Evolutionary conservation across 2,113 vertebrate species (phyloP).

Genomic region (Etheostoma spectabile): DNA sequence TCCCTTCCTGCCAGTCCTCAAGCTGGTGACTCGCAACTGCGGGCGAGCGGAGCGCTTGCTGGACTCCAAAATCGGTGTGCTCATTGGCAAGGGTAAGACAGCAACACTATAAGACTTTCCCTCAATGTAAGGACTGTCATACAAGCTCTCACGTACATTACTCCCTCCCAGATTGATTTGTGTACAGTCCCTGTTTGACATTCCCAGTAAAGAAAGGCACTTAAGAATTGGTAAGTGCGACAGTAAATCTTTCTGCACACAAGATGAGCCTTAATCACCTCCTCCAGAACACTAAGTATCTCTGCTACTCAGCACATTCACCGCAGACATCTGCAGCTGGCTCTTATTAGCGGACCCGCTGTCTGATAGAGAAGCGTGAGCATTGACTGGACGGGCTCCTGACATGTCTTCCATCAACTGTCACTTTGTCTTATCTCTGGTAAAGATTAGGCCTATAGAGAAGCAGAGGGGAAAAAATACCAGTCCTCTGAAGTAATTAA

Average conservation of each 20-base stretch:
- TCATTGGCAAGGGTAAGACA: slow-evolving; percentile 95
- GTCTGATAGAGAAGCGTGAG: slow-evolving; percentile 33
- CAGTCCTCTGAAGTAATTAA: background rate
- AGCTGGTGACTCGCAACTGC: slow-evolving; percentile 93
- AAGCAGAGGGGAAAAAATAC: background rate
- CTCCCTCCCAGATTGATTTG: slow-evolving; percentile 5
- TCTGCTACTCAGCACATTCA: slow-evolving; percentile 23
- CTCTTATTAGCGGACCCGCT: slow-evolving; percentile 28
- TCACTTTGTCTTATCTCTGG: slow-evolving; percentile 41
- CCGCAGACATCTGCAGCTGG: slow-evolving; percentile 30
- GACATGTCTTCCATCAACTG: slow-evolving; percentile 44
- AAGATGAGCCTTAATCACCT: slow-evolving; percentile 23
- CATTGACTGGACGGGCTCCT: slow-evolving; percentile 47
- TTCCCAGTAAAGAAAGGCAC: slow-evolving; percentile 46
- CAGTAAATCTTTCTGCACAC: slow-evolving; percentile 20
- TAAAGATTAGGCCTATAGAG: slow-evolving; percentile 23
- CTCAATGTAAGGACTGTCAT: background rate
- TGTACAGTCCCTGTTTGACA: slow-evolving; percentile 14
- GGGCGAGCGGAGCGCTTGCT: slow-evolving; percentile 93
- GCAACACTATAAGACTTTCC: background rate
- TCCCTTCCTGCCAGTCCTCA: slow-evolving; percentile 96
- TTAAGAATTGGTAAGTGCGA: slow-evolving; percentile 38
- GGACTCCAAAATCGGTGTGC: slow-evolving; percentile 97
- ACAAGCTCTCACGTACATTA: slow-evolving; percentile 3
- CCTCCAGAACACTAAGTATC: slow-evolving; percentile 17